Conservation (phyloP, 1,140 invertebrate species). For the Brachionus calyciflorus region DNA sequence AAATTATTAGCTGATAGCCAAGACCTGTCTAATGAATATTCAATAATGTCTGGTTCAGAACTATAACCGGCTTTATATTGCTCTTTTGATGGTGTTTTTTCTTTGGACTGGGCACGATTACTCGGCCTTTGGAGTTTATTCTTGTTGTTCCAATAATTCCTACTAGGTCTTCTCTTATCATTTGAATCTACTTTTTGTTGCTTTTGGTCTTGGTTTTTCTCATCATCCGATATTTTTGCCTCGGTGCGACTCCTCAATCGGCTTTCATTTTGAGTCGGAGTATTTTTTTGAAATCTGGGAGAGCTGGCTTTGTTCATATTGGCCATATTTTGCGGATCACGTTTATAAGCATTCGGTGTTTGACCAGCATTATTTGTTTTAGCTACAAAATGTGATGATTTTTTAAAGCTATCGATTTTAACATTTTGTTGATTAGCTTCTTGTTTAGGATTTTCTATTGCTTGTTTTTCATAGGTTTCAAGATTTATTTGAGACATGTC, state of each 20-base stretch:
- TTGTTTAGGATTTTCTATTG: neutral
- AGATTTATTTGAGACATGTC: neutral
- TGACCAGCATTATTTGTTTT: neutral
- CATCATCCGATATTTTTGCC: neutral
- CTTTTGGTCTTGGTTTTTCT: neutral
- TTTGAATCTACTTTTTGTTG: neutral
- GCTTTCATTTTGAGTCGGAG: neutral
- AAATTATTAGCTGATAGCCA: conserved; percentile 13
- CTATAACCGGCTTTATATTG: conserved; percentile 35
- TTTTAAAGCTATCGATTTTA: too few relatives aligned
- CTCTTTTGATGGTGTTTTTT: conserved; percentile 30
- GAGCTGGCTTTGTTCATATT: neutral
- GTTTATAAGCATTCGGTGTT: neutral
- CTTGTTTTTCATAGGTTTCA: neutral
- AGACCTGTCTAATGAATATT: conserved; percentile 37
- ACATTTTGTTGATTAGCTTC: neutral
- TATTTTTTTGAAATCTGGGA: conserved; percentile 19
- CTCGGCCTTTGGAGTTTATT: neutral
- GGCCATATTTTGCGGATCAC: neutral
- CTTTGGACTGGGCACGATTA: neutral
- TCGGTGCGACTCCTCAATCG: neutral
- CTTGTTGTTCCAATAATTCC: conserved; percentile 33
- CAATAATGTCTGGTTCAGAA: conserved; percentile 31
- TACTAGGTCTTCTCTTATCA: neutral
- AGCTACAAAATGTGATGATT: neutral